Percentiles rank a stretch among this genome's conserved stretches.
These are phyloP conservation scores for Drosophila carrolli DNA, from an alignment of 1,140 invertebrate species.

Conservation along the genomic window DNA sequence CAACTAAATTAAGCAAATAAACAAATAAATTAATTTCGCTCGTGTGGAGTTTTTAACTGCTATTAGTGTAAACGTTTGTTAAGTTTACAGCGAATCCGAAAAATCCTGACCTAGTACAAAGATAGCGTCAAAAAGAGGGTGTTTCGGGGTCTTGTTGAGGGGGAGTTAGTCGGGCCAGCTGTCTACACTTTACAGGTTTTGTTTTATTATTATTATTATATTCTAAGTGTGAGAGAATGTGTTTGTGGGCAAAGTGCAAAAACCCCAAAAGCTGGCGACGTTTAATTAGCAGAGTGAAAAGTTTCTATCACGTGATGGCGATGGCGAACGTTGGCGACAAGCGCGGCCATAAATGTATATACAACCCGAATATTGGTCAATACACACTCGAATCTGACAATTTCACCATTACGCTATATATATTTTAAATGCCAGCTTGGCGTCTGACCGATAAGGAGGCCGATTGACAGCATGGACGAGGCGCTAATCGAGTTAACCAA, in stretches of 20 bases:
- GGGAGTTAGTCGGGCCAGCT: conserved; percentile 29
- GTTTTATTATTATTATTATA: conserved; percentile 29
- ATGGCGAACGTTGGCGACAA: conserved; percentile 48
- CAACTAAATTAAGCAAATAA: conserved; percentile 49
- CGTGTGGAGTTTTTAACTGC: conserved; percentile 37
- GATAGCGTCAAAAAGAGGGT: conserved; percentile 40
- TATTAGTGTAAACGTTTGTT: conserved; percentile 51
- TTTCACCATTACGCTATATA: conserved; percentile 61
- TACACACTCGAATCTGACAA: conserved; percentile 77
- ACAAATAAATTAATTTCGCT: conserved; percentile 50
- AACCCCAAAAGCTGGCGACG: conserved; percentile 58
- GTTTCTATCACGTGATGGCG: conserved; percentile 75
- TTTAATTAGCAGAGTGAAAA: conserved; percentile 74
- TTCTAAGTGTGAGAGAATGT: conserved; percentile 12
- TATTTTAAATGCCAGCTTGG: conserved; percentile 44
- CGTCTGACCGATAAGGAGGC: conserved; percentile 51
- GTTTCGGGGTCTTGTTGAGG: neutral
- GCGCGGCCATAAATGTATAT: conserved; percentile 54
- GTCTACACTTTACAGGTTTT: conserved; percentile 40
- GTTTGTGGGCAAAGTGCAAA: conserved; percentile 66
- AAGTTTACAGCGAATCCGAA: conserved; percentile 60
- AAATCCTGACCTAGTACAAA: conserved; percentile 72
- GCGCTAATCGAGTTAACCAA: conserved; percentile 50
- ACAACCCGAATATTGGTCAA: conserved; percentile 62
- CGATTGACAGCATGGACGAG: conserved; percentile 17